Evolutionary conservation across 2,113 vertebrate genomes (phyloP), one percentile per base, ranked within the genome.

Genomic region (Perca flavescens): DNA sequence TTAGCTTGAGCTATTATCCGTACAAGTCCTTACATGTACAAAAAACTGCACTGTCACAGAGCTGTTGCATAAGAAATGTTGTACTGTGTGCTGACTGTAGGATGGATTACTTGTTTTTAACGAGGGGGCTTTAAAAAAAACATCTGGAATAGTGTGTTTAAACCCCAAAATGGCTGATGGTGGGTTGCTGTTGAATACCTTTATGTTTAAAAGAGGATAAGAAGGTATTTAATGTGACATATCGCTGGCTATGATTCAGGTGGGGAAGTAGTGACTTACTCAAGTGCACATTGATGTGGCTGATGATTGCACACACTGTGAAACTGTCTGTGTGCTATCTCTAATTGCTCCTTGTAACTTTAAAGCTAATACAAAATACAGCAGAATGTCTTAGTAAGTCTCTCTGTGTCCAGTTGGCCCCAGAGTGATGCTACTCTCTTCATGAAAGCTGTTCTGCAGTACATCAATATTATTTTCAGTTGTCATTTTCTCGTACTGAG

Each of bases 11-110:
- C 77, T 71, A 62, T 71, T 83, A 69, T 90, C 84, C 76, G 31
- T 81, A 43, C 82, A 90, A 86, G 88, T 77, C 89, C 90, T 76
- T 91, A 91, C 82, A 93, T 92, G 89, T 83, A 69, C 80, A 92
- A 68, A 78, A 72, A 53, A 25, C 40, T 61, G 54, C n/a, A 82
- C 56, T 4, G 3, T 19, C n/a, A 46, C 31, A 53, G n/a, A 8
- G 3, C 19, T 8, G 69, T 71, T 85, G 58, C 67, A 58, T 61
- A 53, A 72, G 40, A 60, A 36, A 34, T 74, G 52, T 54, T 57
- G 62, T 62, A 21, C 43, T 56, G 8, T 75, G 57, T 22, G 50
- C 56, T 34, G 61, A 76, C 60, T 57, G 66, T 34, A 49, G 61
- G 74, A 19, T 43, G 40, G 57, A 61, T 64, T 64, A 34, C 53